phyloP scores from a whole-genome alignment of 2,113 vertebrate species.

The Ifrita kowaldi region DNA sequence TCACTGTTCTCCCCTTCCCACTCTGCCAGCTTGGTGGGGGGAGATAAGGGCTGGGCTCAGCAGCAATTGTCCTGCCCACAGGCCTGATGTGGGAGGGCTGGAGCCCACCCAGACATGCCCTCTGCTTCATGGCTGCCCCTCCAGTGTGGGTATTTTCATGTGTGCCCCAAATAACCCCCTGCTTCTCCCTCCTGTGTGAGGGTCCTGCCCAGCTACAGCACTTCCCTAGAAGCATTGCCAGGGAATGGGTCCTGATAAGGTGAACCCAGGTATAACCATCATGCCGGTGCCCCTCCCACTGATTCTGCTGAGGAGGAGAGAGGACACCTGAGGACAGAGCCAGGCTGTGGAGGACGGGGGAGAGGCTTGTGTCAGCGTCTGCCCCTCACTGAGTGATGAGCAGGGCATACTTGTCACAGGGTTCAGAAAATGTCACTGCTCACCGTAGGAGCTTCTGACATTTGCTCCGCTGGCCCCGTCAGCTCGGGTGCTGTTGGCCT shows the following conservation, averaged over 20 bases:
- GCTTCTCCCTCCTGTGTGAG: not conserved
- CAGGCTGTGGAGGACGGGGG: not conserved
- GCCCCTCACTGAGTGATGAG: not conserved
- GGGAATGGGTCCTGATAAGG: not conserved
- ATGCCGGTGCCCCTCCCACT: fast-evolving
- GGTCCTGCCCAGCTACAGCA: not conserved
- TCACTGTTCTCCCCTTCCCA: not conserved
- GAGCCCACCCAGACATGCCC: not conserved
- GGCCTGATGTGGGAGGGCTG: not conserved
- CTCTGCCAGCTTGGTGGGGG: not conserved
- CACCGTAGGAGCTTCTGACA: fast-evolving
- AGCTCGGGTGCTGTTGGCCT: not conserved
- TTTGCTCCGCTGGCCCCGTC: not conserved
- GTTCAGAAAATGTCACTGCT: not conserved
- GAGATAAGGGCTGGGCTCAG: not conserved
- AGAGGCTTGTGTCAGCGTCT: not conserved
- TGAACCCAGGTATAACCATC: not conserved
- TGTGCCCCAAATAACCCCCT: not conserved
- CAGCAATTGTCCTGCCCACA: fast-evolving
- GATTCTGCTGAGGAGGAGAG: not conserved
- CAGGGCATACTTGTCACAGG: not conserved
- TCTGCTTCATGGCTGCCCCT: fast-evolving
- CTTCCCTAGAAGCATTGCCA: fast-evolving
- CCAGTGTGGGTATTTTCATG: not conserved
- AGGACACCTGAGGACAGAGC: not conserved